Base-by-base conservation (phyloP, 1,140 invertebrate species). In the Idris sp. region DNA sequence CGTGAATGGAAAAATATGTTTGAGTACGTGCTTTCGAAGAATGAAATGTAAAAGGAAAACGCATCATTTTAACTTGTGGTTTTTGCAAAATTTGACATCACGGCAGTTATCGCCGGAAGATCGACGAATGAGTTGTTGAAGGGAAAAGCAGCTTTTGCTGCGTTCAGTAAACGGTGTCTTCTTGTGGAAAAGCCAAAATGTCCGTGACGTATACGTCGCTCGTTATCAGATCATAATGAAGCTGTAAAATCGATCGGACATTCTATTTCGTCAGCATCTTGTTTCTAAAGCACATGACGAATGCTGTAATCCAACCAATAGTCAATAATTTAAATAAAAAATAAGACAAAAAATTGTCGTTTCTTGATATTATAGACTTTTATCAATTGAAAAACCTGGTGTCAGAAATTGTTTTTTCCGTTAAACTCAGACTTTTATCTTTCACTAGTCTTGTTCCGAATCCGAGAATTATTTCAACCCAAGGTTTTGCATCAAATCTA, bases 41-140 rank as follows among this genome's bases (percentile, higher is more conserved):
- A 25, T 31, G 49, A 48, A 56, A 41, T 33, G 18, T 18, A 9
- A 51, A 19, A 28, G 15, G 15, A 14, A 40, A 19, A 48, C 25
- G 33, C 40, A 30, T 13, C 43, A 49, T 41, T 44, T 40, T 64
- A 28, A 19, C 6, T 56, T 30, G 68, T 61, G 58, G 64, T 64
- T 71, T 54, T 48, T 11, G 26, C 30, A 58, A 51, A 44, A 51
- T 64, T 67, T 67, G 71, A 67, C 38, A 38, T 8, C 54, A 44
- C 68, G 74, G 75, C 79, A 83, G 82, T 84, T 84, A 82, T 80
- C 71, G 54, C 10, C 13, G 77, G 78, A 77, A 79, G 77, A 76
- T 67, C 59, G 67, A 62, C 59, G 64, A 71, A 54, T 58, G 49
- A 72, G 53, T 11, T 59, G 48, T 75, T 43, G 54, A 56, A 64